Conservation (phyloP, 2,797 vertebrate genomes). For the Uromys caudimaculatus region DNA sequence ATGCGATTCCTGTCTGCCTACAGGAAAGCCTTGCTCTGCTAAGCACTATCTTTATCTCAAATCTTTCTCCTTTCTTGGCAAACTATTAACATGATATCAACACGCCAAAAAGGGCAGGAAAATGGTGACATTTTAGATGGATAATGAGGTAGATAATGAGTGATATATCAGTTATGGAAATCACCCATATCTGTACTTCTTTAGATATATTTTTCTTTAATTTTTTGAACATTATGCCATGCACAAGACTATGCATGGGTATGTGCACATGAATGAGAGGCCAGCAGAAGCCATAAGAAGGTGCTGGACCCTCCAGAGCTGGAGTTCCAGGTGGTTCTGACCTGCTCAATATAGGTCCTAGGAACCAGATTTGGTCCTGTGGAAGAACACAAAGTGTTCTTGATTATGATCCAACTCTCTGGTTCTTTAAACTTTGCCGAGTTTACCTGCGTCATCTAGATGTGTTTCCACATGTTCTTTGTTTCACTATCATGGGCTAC, state of each 20-base stretch:
- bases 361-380: not conserved
- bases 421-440: conserved; percentile 16
- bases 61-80: not conserved
- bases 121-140: not conserved
- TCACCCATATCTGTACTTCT: not conserved
- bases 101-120: not conserved
- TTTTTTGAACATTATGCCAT: not conserved
- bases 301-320: not conserved
- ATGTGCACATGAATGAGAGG: not conserved
- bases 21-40: not conserved
- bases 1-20: not conserved
- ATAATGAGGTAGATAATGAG: not conserved
- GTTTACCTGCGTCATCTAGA: not conserved
- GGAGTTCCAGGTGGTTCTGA: not conserved
- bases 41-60: not conserved
- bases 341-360: not conserved
- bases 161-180: not conserved
- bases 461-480: not conserved
- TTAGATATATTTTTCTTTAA: not conserved
- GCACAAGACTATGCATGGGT: not conserved
- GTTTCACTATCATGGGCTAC: not conserved
- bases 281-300: not conserved
- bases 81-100: not conserved
- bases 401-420: not conserved
- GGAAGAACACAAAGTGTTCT: not conserved